Conservation (phyloP, 2,797 vertebrate species). For the Clarias pachynema region DNA sequence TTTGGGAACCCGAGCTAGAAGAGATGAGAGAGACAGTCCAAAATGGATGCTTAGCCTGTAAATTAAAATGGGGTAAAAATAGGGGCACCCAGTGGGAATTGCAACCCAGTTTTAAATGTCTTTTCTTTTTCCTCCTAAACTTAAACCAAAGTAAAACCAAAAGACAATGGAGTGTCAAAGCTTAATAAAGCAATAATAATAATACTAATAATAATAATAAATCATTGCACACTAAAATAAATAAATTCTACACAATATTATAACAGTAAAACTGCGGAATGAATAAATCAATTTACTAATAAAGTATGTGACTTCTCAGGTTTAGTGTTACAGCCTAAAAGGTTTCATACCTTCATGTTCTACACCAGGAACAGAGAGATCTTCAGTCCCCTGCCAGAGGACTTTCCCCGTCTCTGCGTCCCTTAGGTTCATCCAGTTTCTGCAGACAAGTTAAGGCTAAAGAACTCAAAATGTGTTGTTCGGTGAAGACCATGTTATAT, state of each 20-base stretch:
- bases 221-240: neutral
- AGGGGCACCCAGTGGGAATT: neutral
- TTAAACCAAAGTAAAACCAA: neutral
- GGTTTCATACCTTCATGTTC: slow-evolving; percentile 91
- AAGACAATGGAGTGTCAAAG: neutral
- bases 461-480: neutral
- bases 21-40: neutral
- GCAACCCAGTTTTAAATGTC: neutral
- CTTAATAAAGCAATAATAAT: neutral
- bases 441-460: slow-evolving; percentile 62
- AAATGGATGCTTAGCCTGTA: neutral
- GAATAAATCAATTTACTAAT: neutral
- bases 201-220: neutral
- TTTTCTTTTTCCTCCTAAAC: neutral
- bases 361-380: slow-evolving; percentile 94
- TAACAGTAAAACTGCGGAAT: neutral
- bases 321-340: slow-evolving; percentile 7
- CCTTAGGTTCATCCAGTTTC: slow-evolving; percentile 99
- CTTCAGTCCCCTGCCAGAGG: slow-evolving; percentile 98
- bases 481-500: neutral
- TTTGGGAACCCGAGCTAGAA: slow-evolving; percentile 93
- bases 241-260: neutral
- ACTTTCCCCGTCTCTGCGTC: slow-evolving; percentile 98
- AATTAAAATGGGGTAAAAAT: neutral
- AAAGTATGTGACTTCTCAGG: slow-evolving; percentile 1